These are phyloP conservation scores for Parasteatoda lunata DNA, from an alignment of 2,888 invertebrate species.

Conservation along the genomic window DNA sequence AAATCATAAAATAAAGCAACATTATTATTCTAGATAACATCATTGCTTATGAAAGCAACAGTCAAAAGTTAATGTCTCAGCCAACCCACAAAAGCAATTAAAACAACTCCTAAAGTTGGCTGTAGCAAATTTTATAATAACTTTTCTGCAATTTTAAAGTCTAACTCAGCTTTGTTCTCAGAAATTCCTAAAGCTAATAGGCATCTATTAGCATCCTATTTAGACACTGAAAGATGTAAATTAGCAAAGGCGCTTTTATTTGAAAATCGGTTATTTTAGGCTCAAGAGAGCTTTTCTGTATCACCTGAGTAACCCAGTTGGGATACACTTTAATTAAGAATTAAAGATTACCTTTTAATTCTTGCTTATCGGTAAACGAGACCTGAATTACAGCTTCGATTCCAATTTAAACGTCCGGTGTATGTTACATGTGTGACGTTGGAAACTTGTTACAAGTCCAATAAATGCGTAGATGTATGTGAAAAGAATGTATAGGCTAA, in stretches of 20 bases:
- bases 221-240: neutral
- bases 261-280: neutral
- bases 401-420: slow-evolving; percentile 11
- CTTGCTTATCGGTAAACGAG: slow-evolving; percentile 49
- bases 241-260: slow-evolving; percentile 4
- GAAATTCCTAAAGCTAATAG: neutral
- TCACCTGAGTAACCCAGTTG: slow-evolving; percentile 12
- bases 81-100: too few relatives aligned
- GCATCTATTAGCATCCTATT: neutral
- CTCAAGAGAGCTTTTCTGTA: neutral
- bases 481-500: too few relatives aligned
- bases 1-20: too few relatives aligned
- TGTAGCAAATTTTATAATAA: too few relatives aligned
- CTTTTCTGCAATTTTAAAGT: too few relatives aligned
- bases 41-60: too few relatives aligned
- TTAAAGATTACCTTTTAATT: slow-evolving; percentile 49
- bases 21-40: too few relatives aligned
- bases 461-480: too few relatives aligned
- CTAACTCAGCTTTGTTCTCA: neutral
- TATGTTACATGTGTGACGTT: too few relatives aligned
- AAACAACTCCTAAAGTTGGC: too few relatives aligned
- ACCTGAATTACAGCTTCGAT: slow-evolving; percentile 19
- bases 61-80: too few relatives aligned
- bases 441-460: too few relatives aligned
- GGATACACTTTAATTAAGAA: slow-evolving; percentile 59